Evolutionary conservation across 2,888 invertebrate species (phyloP).

Genomic region (Caenorhabditis sp.): DNA sequence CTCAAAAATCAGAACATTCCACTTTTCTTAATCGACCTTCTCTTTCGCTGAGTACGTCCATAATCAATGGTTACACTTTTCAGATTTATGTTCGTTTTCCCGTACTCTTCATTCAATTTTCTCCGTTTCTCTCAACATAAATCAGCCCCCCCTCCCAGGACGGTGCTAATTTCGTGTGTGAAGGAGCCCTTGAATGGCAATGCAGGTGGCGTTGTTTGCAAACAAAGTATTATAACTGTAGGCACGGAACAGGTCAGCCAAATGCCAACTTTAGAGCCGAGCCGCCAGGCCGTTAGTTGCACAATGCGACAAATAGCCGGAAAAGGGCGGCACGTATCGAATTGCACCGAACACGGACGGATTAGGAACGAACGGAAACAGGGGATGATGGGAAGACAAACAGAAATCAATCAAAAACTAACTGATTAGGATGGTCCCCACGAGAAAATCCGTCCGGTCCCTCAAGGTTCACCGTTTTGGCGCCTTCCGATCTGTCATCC

Average conservation of each 20-base stretch:
- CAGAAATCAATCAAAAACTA: neutral
- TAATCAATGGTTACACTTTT: conserved; percentile 51
- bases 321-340: conserved; percentile 32
- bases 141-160: conserved; percentile 9
- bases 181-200: neutral
- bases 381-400: conserved; percentile 15
- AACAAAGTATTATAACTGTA: conserved; percentile 43
- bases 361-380: neutral
- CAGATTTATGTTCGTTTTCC: conserved; percentile 29
- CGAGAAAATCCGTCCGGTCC: too few species aligned
- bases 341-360: conserved; percentile 18
- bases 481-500: conserved; percentile 33
- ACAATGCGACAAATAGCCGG: conserved; percentile 39
- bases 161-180: neutral
- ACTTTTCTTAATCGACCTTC: conserved; percentile 47
- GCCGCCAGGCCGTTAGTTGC: conserved; percentile 21
- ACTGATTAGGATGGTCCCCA: too few species aligned
- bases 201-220: conserved; percentile 16
- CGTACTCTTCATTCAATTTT: neutral
- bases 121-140: conserved; percentile 12
- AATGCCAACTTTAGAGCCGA: conserved; percentile 9
- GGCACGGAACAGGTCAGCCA: neutral
- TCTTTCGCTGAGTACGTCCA: neutral
- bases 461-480: conserved; percentile 40
- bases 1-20: neutral